Evolutionary conservation across 1,140 invertebrate species (phyloP), one percentile per base, ranked within the genome.

Genomic region (Pogonus chalceus): DNA sequence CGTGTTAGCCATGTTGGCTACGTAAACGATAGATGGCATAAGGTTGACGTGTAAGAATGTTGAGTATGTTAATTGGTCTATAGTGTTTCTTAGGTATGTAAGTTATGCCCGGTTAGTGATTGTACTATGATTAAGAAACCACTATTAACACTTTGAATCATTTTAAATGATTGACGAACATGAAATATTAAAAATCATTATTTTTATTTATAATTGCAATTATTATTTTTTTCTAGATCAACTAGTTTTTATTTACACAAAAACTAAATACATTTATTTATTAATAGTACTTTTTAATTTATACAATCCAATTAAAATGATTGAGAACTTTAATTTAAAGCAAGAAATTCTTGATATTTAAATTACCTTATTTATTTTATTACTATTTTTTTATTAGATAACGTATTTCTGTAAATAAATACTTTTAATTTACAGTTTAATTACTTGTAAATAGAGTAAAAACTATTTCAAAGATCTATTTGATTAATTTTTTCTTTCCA

Each of bases 41-140:
- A 18, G 37, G 18, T 9, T 43, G 37, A 43, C 37, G 26, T 31
- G 26, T 12, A 16, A n/a, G 37, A 10, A 43, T 43, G 3, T 18
- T 18, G 18, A 43, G 9, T 9, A 43, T 43, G 37, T 43, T 43
- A 43, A 43, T 43, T 43, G 37, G 37, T n/a, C n/a, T n/a, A n/a
- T n/a, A n/a, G n/a, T 43, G 37, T 43, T 43, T 43, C 18, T 10
- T 7, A 10, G 37, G 37, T 12, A 43, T 43, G 3, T 18, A 3
- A 12, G 37, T 4, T 43, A 43, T 43, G 37, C 37, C 37, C 37
- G 37, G 37, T 18, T 18, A 43, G 37, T 43, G 37, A 43, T 43
- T 43, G 37, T 43, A 18, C 9, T 18, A 43, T 43, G 37, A 43
- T 43, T 43, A 43, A 43, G 18, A 9, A 9, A 43, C 37, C 4